These are phyloP conservation scores for Trididemnum clinides DNA, from an alignment of 23 tunicate species.

Conservation along the genomic window DNA sequence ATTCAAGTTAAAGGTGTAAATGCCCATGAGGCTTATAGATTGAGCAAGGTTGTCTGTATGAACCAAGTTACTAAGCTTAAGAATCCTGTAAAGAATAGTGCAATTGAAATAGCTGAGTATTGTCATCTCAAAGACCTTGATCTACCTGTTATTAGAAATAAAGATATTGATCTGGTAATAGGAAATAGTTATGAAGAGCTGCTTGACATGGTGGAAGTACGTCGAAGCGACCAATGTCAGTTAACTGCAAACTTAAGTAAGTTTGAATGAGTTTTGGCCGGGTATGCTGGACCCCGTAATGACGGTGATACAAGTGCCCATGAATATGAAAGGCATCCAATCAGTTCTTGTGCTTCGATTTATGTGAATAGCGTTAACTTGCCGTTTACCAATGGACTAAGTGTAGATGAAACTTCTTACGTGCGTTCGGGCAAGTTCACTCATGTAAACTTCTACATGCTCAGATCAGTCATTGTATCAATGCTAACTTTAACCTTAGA, in stretches of 20 bases:
- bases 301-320: background rate
- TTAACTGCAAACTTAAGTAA: background rate
- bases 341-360: background rate
- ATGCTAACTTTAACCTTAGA: background rate
- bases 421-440: too few species aligned
- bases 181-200: constrained; percentile 9
- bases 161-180: background rate
- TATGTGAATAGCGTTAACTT: background rate
- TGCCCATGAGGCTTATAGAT: background rate
- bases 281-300: background rate
- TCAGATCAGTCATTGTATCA: background rate
- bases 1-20: background rate
- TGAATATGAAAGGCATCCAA: background rate
- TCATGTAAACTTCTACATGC: constrained; percentile 4
- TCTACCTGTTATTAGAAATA: background rate
- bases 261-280: constrained; percentile 20
- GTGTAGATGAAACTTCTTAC: too few species aligned
- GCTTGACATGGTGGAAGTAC: background rate
- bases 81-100: background rate
- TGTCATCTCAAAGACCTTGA: background rate
- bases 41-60: background rate
- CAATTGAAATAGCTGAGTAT: background rate
- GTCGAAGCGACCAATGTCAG: background rate
- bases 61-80: background rate
- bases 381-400: too few species aligned